Evolutionary conservation across 1,140 invertebrate species (phyloP).

Genomic region (Frieseomelitta varia): DNA sequence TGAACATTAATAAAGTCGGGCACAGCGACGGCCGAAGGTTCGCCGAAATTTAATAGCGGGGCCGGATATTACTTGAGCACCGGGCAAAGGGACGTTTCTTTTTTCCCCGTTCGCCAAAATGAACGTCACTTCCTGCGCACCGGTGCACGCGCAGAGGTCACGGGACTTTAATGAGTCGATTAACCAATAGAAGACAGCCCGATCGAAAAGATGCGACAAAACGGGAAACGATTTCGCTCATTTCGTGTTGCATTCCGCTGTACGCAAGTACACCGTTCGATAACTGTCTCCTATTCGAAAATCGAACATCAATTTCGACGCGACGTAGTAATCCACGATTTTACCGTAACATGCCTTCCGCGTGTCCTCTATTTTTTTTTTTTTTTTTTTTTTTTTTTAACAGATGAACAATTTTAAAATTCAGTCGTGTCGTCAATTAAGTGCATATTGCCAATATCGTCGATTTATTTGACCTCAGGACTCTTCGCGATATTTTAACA

Average conservation of each 20-base stretch:
- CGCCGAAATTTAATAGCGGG: slow-evolving; percentile 18
- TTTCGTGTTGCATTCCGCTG: neutral
- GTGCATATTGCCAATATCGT: neutral
- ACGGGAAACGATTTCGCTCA: neutral
- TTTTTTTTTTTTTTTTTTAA: neutral
- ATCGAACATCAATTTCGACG: neutral
- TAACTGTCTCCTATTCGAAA: neutral
- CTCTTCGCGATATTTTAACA: neutral
- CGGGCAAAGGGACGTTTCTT: neutral
- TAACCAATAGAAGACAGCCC: slow-evolving; percentile 1
- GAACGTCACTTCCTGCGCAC: slow-evolving; percentile 11
- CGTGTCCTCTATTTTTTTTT: neutral
- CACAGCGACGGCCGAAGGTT: neutral
- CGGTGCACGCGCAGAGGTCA: slow-evolving; percentile 4
- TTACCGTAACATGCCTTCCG: neutral
- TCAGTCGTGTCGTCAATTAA: neutral
- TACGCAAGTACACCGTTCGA: too few species aligned
- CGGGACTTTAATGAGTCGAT: slow-evolving; percentile 46
- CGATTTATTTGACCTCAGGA: neutral
- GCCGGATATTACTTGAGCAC: slow-evolving; percentile 4
- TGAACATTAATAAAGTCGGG: slow-evolving; percentile 30
- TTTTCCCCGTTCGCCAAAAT: neutral
- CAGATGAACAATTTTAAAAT: neutral
- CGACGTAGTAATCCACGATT: neutral
- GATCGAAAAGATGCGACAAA: neutral